Evolutionary conservation across 2,113 vertebrate species (phyloP).

Genomic region (Isichthys henryi): DNA sequence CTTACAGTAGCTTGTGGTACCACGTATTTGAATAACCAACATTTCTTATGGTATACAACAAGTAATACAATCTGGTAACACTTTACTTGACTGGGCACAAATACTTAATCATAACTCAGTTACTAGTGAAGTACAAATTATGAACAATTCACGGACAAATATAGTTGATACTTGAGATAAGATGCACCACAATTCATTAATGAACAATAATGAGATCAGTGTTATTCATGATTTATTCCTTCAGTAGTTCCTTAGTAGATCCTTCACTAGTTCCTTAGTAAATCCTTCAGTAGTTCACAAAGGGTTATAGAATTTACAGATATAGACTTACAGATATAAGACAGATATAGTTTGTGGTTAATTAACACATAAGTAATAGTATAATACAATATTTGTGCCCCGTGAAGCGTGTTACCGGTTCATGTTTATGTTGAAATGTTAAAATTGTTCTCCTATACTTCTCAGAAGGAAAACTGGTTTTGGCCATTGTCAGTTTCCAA

Average conservation of each 20-base stretch:
- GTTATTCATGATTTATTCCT: neutral
- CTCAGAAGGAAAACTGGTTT: neutral
- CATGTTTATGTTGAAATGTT: neutral
- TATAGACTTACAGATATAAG: neutral
- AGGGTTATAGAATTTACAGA: neutral
- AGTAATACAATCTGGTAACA: neutral
- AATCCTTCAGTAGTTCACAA: neutral
- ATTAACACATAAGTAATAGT: neutral
- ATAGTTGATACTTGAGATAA: neutral
- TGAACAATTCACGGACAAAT: neutral
- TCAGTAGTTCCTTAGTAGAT: neutral
- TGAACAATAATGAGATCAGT: neutral
- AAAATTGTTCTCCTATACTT: neutral
- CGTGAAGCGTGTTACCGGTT: neutral
- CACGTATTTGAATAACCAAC: neutral
- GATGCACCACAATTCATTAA: neutral
- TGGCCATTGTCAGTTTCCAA: neutral
- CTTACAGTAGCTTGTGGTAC: neutral
- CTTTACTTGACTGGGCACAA: neutral
- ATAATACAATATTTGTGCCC: neutral
- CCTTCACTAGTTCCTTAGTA: neutral
- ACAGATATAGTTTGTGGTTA: neutral
- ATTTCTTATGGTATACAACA: neutral
- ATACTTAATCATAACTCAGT: neutral
- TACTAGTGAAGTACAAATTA: neutral